A percentile compares a stretch with the other conserved stretches of the same genome.
Evolutionary conservation across 2,113 vertebrate genomes (phyloP).

Genomic region (Poeciliopsis turrubarensis): DNA sequence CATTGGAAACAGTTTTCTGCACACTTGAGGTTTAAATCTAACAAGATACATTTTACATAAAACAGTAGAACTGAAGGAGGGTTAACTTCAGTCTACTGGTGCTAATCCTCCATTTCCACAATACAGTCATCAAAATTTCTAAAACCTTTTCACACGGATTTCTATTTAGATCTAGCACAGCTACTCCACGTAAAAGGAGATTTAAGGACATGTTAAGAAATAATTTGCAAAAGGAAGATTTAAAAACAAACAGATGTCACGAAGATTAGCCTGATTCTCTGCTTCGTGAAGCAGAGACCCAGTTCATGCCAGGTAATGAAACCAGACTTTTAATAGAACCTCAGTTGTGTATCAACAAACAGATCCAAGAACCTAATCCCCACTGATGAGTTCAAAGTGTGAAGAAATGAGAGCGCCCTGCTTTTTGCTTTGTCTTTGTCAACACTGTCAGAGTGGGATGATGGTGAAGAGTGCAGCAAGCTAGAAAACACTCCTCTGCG

Average conservation of each 20-base stretch:
- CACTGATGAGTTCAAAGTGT: slow-evolving; percentile 45
- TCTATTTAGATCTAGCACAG: no score
- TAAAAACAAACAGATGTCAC: slow-evolving; percentile 14
- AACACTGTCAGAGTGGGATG: slow-evolving; percentile 40
- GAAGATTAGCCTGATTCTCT: slow-evolving; percentile 22
- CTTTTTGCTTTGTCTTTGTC: slow-evolving; percentile 30
- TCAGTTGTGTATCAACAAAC: slow-evolving; percentile 20
- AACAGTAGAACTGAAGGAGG: no score
- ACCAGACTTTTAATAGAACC: slow-evolving; percentile 37
- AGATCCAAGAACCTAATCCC: slow-evolving; percentile 37
- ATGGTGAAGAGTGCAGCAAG: slow-evolving; percentile 46
- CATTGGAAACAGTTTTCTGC: no score
- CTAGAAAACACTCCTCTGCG: slow-evolving; percentile 14
- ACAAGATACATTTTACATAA: no score
- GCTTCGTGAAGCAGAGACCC: slow-evolving; percentile 22
- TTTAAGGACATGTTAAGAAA: slow-evolving; percentile 4
- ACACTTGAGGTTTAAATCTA: no score
- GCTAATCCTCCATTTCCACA: no score
- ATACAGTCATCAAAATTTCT: no score
- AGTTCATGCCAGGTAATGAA: slow-evolving; percentile 46
- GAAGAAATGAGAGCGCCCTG: slow-evolving; percentile 34
- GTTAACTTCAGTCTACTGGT: no score
- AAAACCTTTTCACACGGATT: neutral
- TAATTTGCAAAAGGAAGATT: slow-evolving; percentile 14
- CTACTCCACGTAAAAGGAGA: no score